Conservation (phyloP, 1,140 invertebrate species). For the Neotoxoptera formosana region DNA sequence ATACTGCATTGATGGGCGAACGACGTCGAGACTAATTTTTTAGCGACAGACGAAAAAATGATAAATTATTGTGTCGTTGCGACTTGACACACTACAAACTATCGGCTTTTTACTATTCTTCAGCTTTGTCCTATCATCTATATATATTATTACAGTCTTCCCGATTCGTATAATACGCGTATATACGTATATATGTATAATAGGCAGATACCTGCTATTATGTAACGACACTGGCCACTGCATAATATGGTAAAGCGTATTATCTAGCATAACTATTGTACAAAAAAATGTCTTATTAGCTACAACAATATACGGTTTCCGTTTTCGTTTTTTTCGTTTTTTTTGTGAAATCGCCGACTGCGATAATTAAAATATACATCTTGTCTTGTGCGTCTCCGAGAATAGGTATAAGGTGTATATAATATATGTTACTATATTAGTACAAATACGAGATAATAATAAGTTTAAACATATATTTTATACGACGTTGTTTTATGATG, state of each 20-base stretch:
- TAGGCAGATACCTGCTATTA: background rate
- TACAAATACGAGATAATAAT: no score
- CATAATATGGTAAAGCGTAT: slow-evolving; percentile 1
- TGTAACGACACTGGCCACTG: background rate
- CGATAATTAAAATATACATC: background rate
- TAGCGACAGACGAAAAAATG: slow-evolving; percentile 25
- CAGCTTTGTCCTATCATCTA: background rate
- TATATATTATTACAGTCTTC: background rate
- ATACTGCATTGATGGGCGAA: background rate
- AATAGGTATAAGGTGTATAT: background rate
- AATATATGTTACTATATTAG: no score
- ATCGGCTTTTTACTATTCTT: background rate
- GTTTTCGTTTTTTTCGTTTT: background rate
- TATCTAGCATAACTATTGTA: background rate
- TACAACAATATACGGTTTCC: background rate
- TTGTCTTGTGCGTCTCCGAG: background rate
- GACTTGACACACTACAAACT: slow-evolving; percentile 6
- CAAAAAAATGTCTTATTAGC: background rate
- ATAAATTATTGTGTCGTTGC: slow-evolving; percentile 12
- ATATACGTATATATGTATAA: background rate
- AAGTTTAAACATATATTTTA: background rate
- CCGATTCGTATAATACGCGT: background rate
- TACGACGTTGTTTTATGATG: background rate
- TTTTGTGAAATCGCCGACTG: slow-evolving; percentile 4
- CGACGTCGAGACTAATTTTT: slow-evolving; percentile 27